These are phyloP conservation scores for Agonopterix alstromeriana DNA, from an alignment of 2,888 invertebrate species.

Conservation along the genomic window DNA sequence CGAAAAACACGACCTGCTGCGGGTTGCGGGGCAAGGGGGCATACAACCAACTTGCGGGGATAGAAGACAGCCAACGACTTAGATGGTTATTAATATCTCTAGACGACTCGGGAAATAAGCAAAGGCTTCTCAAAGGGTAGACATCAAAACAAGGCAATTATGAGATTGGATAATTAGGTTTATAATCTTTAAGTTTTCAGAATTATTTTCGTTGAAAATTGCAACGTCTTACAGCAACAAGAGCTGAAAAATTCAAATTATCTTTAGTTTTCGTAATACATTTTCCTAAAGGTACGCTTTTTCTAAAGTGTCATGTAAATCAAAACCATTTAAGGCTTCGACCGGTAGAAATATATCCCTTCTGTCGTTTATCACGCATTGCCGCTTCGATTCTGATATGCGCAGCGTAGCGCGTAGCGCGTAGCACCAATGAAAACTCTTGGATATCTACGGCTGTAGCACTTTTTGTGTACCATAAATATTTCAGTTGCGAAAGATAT, in stretches of 20 bases:
- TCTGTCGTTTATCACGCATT: too few species aligned
- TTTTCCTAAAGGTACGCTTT: background rate
- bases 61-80: conserved; percentile 54
- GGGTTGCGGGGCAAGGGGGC: conserved; percentile 9
- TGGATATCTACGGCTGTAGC: too few species aligned
- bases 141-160: conserved; percentile 75
- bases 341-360: too few species aligned
- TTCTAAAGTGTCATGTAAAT: background rate
- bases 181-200: conserved; percentile 51
- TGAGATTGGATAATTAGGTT: conserved; percentile 69
- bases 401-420: too few species aligned
- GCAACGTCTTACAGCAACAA: background rate
- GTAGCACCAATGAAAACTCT: too few species aligned
- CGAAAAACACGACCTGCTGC: conserved; percentile 55
- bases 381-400: too few species aligned
- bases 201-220: conserved; percentile 32
- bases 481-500: background rate
- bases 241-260: too few species aligned
- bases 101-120: conserved; percentile 61
- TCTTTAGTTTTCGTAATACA: too few species aligned
- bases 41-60: conserved; percentile 41
- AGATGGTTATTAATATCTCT: conserved; percentile 73
- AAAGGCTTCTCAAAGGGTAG: conserved; percentile 67
- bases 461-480: background rate
- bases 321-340: too few species aligned